A percentile compares a stretch with the other conserved stretches of the same genome.
These are phyloP conservation scores for Xiphias gladius DNA, from an alignment of 2,113 vertebrate genomes.

Conservation along the genomic window DNA sequence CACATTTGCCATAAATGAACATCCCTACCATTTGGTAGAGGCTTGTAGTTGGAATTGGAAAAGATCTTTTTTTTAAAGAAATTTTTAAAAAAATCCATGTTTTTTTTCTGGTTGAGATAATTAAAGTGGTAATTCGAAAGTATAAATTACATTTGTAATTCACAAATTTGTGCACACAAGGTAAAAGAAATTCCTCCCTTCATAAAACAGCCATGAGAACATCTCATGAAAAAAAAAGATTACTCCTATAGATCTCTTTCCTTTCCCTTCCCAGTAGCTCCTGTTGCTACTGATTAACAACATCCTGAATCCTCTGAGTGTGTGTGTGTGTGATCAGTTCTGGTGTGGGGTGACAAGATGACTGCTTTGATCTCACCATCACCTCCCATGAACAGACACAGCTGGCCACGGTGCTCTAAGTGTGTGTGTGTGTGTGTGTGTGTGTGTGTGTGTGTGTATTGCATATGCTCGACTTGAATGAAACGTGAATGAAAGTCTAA, in stretches of 20 bases:
- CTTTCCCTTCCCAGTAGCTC: conserved; percentile 32
- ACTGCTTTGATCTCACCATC: conserved; percentile 74
- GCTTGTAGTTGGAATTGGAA: too few species aligned
- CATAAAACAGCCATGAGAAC: conserved; percentile 1
- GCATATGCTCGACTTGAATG: neutral
- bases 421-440: conserved; percentile 35
- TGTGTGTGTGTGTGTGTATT: conserved; percentile 32
- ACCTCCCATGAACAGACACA: conserved; percentile 59
- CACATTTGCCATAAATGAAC: too few species aligned
- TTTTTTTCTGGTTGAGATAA: neutral
- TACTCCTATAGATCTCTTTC: conserved; percentile 20
- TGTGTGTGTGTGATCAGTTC: conserved; percentile 36
- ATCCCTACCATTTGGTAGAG: too few species aligned
- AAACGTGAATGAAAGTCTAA: conserved; percentile 23
- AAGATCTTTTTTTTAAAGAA: too few species aligned
- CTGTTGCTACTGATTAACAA: conserved; percentile 69
- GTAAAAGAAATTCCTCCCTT: neutral
- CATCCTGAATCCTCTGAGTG: conserved; percentile 55
- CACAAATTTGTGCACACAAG: neutral
- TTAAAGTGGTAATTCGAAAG: neutral
- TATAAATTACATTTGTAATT: neutral
- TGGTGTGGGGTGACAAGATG: conserved; percentile 55
- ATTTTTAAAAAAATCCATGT: too few species aligned
- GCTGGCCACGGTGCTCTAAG: conserved; percentile 46
- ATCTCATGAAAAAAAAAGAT: neutral